phyloP scores from a whole-genome alignment of 1,140 invertebrate genomes.

The Centruroides sculpturatus region DNA sequence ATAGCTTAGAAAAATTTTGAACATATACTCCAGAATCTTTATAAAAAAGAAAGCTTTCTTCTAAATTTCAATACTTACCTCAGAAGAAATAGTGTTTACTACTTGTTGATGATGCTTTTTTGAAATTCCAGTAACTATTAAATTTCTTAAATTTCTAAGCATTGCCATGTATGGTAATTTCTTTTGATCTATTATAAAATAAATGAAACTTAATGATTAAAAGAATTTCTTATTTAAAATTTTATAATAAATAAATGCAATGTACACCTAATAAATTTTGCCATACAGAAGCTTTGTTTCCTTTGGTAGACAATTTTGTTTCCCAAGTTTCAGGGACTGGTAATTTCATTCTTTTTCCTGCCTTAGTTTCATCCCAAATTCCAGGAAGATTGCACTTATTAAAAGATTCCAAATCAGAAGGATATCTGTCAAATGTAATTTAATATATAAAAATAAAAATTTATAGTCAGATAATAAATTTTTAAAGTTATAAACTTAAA shows the following conservation, averaged over 20 bases:
- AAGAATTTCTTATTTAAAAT: not conserved
- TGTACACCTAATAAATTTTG: conserved; percentile 18
- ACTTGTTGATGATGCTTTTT: conserved; percentile 28
- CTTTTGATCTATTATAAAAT: conserved; percentile 26
- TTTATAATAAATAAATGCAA: not conserved
- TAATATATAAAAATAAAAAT: not conserved
- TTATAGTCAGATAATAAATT: no score
- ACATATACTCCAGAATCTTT: no score
- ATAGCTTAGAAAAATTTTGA: no score
- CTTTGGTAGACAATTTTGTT: conserved; percentile 33
- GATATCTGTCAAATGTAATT: conserved; percentile 29
- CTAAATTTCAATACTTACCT: conserved; percentile 20
- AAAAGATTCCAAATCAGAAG: conserved; percentile 28
- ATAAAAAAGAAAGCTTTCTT: no score
- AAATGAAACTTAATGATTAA: not conserved
- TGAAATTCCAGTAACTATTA: conserved; percentile 32
- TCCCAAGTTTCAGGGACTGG: conserved; percentile 37
- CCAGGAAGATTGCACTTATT: conserved; percentile 30
- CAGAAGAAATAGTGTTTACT: conserved; percentile 27
- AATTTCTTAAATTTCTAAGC: conserved; percentile 33
- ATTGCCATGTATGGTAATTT: conserved; percentile 38
- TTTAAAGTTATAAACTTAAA: no score
- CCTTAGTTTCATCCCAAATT: conserved; percentile 28
- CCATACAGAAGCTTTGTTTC: conserved; percentile 33
- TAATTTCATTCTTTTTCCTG: conserved; percentile 36